Evolutionary conservation across 2,113 vertebrate genomes (phyloP), one percentile per base, ranked within the genome.

Genomic region (Ptyas mucosa): DNA sequence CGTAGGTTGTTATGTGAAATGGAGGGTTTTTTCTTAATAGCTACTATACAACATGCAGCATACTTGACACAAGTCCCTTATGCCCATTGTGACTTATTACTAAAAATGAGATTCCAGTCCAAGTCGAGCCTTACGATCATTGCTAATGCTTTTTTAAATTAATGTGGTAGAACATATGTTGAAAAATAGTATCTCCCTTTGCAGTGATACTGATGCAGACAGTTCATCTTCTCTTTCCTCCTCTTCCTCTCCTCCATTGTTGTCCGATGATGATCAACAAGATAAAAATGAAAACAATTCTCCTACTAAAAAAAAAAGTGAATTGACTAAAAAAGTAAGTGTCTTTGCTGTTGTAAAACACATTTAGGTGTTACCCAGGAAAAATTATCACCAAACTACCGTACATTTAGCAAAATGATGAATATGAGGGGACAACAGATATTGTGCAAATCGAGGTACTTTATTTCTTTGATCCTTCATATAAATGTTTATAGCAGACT

Each of bases 251-350:
- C 93, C 94, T 95, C 96, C 96, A 52, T n/a, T 92, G 7, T 2
- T 95, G 5, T 98, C 97, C 94, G 98, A 97, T 94, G 96, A 96
- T 0, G 96, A 96, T 92, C 92, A 92, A 61, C 95, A 95, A 91
- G 29, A 90, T 75, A 96, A 95, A 87, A 97, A 96, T 43, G 95
- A 96, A 92, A 97, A 94, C 51, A 96, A 90, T 91, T 85, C 93
- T 93, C 94, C 46, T 93, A 0, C 97, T 95, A 97, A 95, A 96
- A 97, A 96, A 75, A 98, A 98, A 94, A 97, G 97, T 93, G 97
- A 98, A 53, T 94, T 97, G 90, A 8, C 97, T 96, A 95, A 97
- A 5, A 95, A 97, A 5, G 98, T 98, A 97, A 97, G 97, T 98
- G 95, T 54, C 8, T 91, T 57, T 57, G 2, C 9, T 55, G 53